Percentiles rank a stretch among this genome's conserved stretches.
These are phyloP conservation scores for Eleginops maclovinus DNA, from an alignment of 2,113 vertebrate genomes.

Conservation along the genomic window DNA sequence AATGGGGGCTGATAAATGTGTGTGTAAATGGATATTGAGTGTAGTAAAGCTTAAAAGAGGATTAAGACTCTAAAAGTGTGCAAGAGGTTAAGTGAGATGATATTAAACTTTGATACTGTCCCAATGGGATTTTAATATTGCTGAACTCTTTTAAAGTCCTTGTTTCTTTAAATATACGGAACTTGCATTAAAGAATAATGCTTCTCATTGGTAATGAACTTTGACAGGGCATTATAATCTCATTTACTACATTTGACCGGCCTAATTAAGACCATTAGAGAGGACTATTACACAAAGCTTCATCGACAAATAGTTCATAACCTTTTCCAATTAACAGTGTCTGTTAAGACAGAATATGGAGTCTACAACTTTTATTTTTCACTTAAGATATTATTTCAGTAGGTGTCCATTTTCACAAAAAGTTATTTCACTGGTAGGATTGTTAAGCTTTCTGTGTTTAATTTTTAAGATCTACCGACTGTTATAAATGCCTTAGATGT, in stretches of 20 bases:
- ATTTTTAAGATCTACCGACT: no score
- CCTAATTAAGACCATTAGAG: constrained; percentile 46
- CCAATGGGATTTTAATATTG: constrained; percentile 34
- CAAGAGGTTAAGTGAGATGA: constrained; percentile 25
- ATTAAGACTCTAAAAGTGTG: constrained; percentile 29
- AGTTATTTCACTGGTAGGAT: no score
- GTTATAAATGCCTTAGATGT: no score
- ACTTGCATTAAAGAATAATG: constrained; percentile 41
- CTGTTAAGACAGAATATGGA: neutral
- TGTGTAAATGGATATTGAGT: neutral
- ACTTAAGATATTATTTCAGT: neutral
- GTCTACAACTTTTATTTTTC: neutral
- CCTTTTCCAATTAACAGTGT: neutral
- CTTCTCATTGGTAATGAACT: constrained; percentile 41
- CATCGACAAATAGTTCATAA: constrained; percentile 7
- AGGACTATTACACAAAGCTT: constrained; percentile 20
- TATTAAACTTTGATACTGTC: constrained; percentile 39
- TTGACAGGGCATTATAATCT: constrained; percentile 39
- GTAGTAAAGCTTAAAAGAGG: constrained; percentile 29
- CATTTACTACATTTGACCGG: constrained; percentile 39
- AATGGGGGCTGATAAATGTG: constrained; percentile 2
- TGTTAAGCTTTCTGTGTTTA: no score
- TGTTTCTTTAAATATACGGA: constrained; percentile 40
- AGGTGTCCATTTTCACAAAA: no score
- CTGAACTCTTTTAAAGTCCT: constrained; percentile 13